Base-by-base conservation (phyloP, 2,113 vertebrate species). In the Thermophis baileyi region DNA sequence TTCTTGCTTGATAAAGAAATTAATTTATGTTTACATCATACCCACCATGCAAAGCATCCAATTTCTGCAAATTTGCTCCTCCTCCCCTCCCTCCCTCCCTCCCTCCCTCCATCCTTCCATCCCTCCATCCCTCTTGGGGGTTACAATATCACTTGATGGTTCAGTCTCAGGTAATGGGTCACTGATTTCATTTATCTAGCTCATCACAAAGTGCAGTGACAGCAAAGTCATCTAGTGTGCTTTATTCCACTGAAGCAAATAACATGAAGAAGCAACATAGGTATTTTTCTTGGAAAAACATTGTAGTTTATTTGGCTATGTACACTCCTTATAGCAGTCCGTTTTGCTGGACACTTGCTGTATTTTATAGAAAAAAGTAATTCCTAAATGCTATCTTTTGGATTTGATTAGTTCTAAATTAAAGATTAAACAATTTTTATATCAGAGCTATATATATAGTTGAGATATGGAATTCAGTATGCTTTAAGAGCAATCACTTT, bases 121-220 rank as follows among this genome's bases (percentile, higher is more conserved):
- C 57, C 6, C 16, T 27, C 57, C 57, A 3, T 27, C 27, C 60
- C 2, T 4, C 60, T 94, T 74, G 14, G 93, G 44, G 24, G 91
- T 6, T 93, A 85, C 91, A 95, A 94, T 96, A 85, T 57, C 4
- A 25, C 94, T 96, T 96, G 90, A 93, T 90, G 96, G 60, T 94
- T 96, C 93, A 93, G n/a, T 74, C 47, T 93, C 89, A 96, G 89
- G 55, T 92, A 89, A 44, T 30, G 54, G 93, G 85, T 95, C 95
- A 95, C 94, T 93, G 96, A 95, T 96, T 97, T 95, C 30, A 94
- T 97, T 97, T 97, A 91, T 91, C 90, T 94, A 95, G 88, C 91
- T 94, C 88, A 96, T 97, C 95, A 96, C 93, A 96, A 96, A 94
- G 60, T 94, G 90, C 92, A 94, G 8, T 95, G 95, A 95, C 96